A percentile compares a stretch with the other conserved stretches of the same genome.
These are phyloP conservation scores for Chionis minor DNA, from an alignment of 2,113 vertebrate species.

Conservation along the genomic window DNA sequence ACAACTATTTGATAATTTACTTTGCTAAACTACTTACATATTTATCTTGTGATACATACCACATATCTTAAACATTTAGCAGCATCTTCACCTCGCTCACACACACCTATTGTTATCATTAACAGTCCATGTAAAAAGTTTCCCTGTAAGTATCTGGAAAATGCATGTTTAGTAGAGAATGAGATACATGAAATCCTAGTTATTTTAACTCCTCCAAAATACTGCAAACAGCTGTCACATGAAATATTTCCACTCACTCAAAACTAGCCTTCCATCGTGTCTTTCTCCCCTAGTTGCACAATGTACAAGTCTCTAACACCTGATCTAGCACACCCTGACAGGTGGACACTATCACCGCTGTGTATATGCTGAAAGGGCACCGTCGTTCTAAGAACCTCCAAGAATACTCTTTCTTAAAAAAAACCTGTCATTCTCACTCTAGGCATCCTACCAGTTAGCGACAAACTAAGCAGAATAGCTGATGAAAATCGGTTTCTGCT, in stretches of 20 bases:
- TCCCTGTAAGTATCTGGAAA: neutral
- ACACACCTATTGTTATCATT: slow-evolving; percentile 16
- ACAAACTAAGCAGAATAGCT: neutral
- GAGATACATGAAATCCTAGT: neutral
- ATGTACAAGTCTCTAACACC: neutral
- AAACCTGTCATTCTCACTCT: neutral
- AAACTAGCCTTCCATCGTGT: neutral
- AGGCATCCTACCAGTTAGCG: neutral
- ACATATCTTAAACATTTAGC: slow-evolving; percentile 57
- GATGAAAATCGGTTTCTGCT: neutral
- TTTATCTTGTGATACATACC: slow-evolving; percentile 60
- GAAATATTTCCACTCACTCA: neutral
- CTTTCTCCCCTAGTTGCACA: neutral
- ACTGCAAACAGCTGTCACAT: neutral
- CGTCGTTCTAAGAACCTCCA: neutral
- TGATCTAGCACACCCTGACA: neutral
- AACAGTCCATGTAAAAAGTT: neutral
- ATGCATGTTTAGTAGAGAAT: neutral
- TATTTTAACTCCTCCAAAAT: neutral
- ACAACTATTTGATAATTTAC: slow-evolving; percentile 58
- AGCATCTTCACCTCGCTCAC: slow-evolving; percentile 47
- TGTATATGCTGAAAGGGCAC: neutral
- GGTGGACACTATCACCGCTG: accelerated
- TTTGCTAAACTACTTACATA: slow-evolving; percentile 64
- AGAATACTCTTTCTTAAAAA: neutral